These are phyloP conservation scores for Cyrtorhinus lividipennis DNA, from an alignment of 1,140 invertebrate species.

Conservation along the genomic window DNA sequence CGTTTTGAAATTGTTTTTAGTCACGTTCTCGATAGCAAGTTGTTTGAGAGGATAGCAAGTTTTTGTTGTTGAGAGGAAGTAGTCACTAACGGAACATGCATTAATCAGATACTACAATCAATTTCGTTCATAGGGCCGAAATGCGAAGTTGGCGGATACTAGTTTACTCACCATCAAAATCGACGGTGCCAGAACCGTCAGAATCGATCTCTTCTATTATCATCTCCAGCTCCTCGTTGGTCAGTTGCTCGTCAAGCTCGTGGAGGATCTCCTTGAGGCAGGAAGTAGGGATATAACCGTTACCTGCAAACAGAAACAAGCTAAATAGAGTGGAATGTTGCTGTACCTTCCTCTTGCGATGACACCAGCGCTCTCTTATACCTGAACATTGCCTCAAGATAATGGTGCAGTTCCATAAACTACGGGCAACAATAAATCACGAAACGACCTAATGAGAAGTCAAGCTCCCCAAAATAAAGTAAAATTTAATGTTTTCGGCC, in stretches of 20 bases:
- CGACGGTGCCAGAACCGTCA: constrained; percentile 75
- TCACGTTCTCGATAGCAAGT: too few relatives aligned
- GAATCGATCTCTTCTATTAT: constrained; percentile 95
- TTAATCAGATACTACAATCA: not conserved
- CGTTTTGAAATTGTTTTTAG: not conserved
- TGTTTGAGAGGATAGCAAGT: not conserved
- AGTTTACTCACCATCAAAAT: constrained; percentile 46
- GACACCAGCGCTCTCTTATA: too few relatives aligned
- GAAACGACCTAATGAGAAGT: too few relatives aligned
- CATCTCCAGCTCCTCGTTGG: constrained; percentile 79
- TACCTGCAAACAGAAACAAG: too few relatives aligned
- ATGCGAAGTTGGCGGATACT: too few relatives aligned
- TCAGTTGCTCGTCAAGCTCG: constrained; percentile 84
- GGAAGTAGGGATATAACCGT: constrained; percentile 89
- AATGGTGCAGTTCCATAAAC: too few relatives aligned
- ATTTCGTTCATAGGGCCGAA: not conserved
- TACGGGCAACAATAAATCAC: too few relatives aligned
- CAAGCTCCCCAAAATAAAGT: too few relatives aligned
- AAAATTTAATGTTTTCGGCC: too few relatives aligned
- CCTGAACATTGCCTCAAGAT: too few relatives aligned
- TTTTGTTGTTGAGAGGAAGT: not conserved
- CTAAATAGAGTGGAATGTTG: too few relatives aligned
- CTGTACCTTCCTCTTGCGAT: too few relatives aligned
- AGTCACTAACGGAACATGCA: not conserved
- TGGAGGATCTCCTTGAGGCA: constrained; percentile 80